phyloP scores from a whole-genome alignment of 2,113 vertebrate species.

The Ardeotis arabs region DNA sequence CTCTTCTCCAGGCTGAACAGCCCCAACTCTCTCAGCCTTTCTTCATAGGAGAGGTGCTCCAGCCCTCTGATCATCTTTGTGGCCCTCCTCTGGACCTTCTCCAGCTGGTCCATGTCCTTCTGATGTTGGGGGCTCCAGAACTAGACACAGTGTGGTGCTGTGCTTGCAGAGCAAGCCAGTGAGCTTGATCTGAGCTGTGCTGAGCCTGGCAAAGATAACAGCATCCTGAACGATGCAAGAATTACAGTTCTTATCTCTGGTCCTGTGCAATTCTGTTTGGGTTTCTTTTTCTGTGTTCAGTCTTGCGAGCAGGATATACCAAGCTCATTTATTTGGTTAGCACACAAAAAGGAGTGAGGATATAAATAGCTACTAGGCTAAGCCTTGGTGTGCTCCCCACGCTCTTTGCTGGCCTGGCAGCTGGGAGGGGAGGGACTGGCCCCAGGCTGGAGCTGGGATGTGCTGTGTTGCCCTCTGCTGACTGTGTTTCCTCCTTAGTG shows the following conservation, averaged over 20 bases:
- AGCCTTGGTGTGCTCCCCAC: not conserved
- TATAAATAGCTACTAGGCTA: not conserved
- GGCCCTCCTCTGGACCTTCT: too few relatives aligned
- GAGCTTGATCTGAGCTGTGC: not conserved
- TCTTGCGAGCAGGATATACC: not conserved
- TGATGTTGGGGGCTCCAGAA: too few relatives aligned
- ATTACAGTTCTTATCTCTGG: not conserved
- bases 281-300: not conserved
- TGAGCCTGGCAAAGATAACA: not conserved
- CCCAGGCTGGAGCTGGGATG: too few relatives aligned
- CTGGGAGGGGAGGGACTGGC: not conserved
- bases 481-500: not conserved
- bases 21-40: too few relatives aligned
- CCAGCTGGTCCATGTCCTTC: too few relatives aligned
- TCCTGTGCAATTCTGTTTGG: not conserved
- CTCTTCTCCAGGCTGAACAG: too few relatives aligned
- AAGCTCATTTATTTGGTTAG: not conserved
- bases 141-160: too few relatives aligned
- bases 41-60: too few relatives aligned
- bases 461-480: not conserved
- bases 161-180: not conserved
- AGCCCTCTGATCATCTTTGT: too few relatives aligned
- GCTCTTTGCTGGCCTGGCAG: accelerated
- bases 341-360: not conserved
- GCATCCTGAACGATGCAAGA: too few relatives aligned